Percentiles rank a stretch among this genome's conserved stretches.
Conservation (phyloP, 2,113 vertebrate species). For the Mormoops blainvillei region DNA sequence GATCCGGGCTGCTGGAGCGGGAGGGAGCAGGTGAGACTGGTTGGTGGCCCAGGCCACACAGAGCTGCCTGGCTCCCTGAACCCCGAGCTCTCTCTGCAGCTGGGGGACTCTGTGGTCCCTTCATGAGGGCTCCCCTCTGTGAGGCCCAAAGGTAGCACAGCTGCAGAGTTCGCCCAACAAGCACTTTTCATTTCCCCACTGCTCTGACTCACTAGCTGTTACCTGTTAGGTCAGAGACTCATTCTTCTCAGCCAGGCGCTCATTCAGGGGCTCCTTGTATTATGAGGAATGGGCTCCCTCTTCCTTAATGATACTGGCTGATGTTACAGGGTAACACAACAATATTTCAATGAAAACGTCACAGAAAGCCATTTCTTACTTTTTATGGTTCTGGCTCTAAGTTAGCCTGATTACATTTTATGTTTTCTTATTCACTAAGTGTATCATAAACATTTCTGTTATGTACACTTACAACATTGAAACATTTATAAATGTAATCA, state of each 20-base stretch:
- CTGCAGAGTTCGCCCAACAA: not conserved
- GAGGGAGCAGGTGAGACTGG: rapidly evolving
- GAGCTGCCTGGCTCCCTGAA: not conserved
- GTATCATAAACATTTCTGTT: not conserved
- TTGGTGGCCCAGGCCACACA: not conserved
- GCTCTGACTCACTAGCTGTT: not conserved
- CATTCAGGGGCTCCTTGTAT: rapidly evolving
- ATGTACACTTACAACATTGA: not conserved
- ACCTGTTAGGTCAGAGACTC: not conserved
- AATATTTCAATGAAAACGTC: not conserved
- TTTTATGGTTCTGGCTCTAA: not conserved
- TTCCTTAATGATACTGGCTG: rapidly evolving
- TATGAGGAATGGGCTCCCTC: rapidly evolving
- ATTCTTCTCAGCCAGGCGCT: not conserved
- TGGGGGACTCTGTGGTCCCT: not conserved
- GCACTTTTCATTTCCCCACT: not conserved
- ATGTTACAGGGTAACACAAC: not conserved
- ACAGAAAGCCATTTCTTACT: not conserved
- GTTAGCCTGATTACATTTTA: not conserved
- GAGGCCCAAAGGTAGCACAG: not conserved
- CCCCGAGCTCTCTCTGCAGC: not conserved
- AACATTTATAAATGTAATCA: not conserved
- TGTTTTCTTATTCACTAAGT: not conserved
- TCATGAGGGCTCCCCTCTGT: rapidly evolving
- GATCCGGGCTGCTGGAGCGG: not conserved